Evolutionary conservation across 2,888 invertebrate species (phyloP), one percentile per base, ranked within the genome.

Genomic region (Gasteruption jaculator): DNA sequence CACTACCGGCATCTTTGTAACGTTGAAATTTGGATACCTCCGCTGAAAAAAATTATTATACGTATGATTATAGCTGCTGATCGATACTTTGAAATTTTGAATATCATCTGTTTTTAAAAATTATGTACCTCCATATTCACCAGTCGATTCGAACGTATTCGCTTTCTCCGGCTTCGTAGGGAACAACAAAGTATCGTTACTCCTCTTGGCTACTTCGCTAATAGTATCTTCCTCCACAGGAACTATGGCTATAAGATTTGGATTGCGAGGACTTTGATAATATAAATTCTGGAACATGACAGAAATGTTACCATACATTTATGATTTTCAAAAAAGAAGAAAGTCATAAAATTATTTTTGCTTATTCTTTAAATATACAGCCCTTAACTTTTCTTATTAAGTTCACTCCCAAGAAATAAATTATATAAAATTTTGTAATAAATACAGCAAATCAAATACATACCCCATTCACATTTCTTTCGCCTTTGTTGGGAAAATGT

Each of bases 221-320:
- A n/a, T n/a, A 25, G 52, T 32, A 41, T 63, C 61, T 24, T 65
- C 60, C 16, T 67, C 66, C 25, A 73, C 62, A 26, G 74, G 73
- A 33, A 73, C 71, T 29, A 76, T 74, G 21, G 76, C 69, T 46
- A 77, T 76, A 18, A 76, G 57, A 56, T 76, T 77, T 18, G 74
- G 68, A 52, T 73, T 76, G 32, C 58, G 53, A 38, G 54, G 60
- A 32, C 58, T 62, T 20, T 60, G 62, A 46, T 63, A 57, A 53
- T 60, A 60, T 16, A 62, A 38, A 46, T 60, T 63, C 63, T 62
- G 53, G 14, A 56, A 38, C 22, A n/a, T n/a, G n/a, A n/a, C 16
- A 11, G n/a, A 30, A 38, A 22, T 27, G 11, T 12, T 5, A 15
- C 11, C 2, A 27, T 14, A 11, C 3, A 22, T 11, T 20, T 3